Base-by-base conservation (phyloP, 1,140 invertebrate species). In the Brachystomella parvula region DNA sequence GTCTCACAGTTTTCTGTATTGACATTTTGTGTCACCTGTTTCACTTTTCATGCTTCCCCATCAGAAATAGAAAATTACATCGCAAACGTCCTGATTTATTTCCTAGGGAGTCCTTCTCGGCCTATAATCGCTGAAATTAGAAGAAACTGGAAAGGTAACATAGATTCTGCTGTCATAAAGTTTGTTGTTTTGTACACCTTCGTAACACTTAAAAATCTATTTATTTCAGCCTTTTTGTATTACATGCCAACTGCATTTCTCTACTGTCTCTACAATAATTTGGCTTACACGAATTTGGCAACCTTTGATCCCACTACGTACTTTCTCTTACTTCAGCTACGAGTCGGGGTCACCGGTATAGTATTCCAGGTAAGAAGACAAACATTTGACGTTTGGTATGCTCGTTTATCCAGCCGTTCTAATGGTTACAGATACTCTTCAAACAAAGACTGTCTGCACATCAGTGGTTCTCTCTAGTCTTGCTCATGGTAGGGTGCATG, bases 261-360 rank as follows among this genome's bases (percentile, higher is more conserved):
- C 31, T 98, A 98, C 77, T 95, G 92, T 76, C 79, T 96, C 2
- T 97, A 97, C 79, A 97, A 98, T 76, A 96, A 96, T 80, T 82
- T 98, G 71, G 85, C 92, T 15, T 98, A 95, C 80, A 82, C 90
- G 26, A 96, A 96, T 81, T 80, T 97, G 67, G 86, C 88, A 24
- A 84, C 83, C 28, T 96, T 94, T 81, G 94, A 96, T 77, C 93
- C 94, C 3, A 96, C 94, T 9, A 94, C 93, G 9, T 96, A 98
- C 76, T 95, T 90, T 77, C 79, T 96, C 29, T 79, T 96, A n/a
- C 80, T 98, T 6, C 94, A 98, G 79, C 84, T 96, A 61, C 81
- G 94, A 74, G 92, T 96, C 30, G 90, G 96, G 29, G 81, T 96
- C 1, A 96, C 93, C 35, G 94, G 92, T 60, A 80, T 96, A 67